phyloP scores from a whole-genome alignment of 1,140 invertebrate genomes.

The Cotesia vestalis region DNA sequence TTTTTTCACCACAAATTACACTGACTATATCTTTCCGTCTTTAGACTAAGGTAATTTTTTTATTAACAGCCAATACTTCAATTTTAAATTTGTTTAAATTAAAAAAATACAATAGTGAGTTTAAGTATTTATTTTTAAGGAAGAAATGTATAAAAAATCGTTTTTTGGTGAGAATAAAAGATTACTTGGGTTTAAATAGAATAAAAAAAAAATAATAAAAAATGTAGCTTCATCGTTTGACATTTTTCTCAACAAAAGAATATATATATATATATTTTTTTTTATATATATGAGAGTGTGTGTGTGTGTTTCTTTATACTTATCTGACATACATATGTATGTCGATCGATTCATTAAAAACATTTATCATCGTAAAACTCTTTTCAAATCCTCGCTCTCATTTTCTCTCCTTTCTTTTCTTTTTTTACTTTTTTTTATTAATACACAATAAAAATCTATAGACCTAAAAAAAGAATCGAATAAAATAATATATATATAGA shows the following conservation, averaged over 20 bases:
- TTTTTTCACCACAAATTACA: too few species aligned
- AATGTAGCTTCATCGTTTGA: slow-evolving; percentile 20
- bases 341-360: slow-evolving; percentile 33
- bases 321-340: slow-evolving; percentile 27
- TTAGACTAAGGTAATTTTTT: too few species aligned
- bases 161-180: neutral
- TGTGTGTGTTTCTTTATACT: slow-evolving; percentile 6
- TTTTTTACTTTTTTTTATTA: too few species aligned
- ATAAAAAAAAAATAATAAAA: slow-evolving; percentile 23
- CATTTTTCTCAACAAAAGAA: slow-evolving; percentile 26
- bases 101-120: too few species aligned
- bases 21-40: too few species aligned
- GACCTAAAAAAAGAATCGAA: too few species aligned
- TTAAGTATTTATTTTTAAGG: neutral
- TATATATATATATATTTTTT: neutral
- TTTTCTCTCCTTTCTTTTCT: neutral
- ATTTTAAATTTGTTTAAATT: too few species aligned
- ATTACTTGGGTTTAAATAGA: neutral
- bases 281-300: slow-evolving; percentile 1
- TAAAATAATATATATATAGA: too few species aligned
- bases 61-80: too few species aligned
- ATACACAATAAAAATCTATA: too few species aligned
- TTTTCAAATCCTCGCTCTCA: neutral
- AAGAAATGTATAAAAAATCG: neutral
- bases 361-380: slow-evolving; percentile 18